Evolutionary conservation across 2,888 invertebrate genomes (phyloP).

Genomic region (Phyllotreta cruciferae): DNA sequence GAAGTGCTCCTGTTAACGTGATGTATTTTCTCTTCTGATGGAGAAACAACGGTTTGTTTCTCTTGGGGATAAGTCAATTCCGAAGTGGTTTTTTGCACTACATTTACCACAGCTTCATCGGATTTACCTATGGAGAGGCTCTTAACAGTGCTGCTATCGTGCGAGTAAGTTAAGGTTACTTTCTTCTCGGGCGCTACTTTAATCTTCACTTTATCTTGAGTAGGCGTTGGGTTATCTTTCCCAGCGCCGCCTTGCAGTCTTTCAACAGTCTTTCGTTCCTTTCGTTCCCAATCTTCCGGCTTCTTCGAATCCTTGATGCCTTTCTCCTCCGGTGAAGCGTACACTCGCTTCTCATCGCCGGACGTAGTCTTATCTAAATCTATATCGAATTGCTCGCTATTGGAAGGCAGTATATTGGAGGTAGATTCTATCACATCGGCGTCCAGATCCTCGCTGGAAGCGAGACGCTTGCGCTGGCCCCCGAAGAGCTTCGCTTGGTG

Average conservation of each 20-base stretch:
- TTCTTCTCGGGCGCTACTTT: constrained; percentile 49
- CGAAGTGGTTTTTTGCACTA: constrained; percentile 32
- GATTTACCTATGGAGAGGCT: constrained; percentile 29
- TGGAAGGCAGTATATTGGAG: constrained; percentile 58
- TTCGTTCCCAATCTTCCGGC: constrained; percentile 60
- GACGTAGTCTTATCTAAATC: constrained; percentile 53
- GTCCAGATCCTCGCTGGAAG: constrained; percentile 60
- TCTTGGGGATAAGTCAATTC: background rate
- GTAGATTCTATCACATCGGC: constrained; percentile 56
- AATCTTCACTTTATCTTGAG: constrained; percentile 48
- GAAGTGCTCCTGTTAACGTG: constrained; percentile 58
- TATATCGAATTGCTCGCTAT: constrained; percentile 58
- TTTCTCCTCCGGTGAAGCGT: constrained; percentile 59
- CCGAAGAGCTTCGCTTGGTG: constrained; percentile 55
- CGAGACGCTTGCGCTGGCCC: constrained; percentile 57
- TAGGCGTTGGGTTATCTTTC: constrained; percentile 50
- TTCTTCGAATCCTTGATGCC: constrained; percentile 59
- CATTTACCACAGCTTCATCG: constrained; percentile 36
- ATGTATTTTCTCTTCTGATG: constrained; percentile 21
- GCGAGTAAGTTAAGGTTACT: constrained; percentile 44
- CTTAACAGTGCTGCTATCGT: constrained; percentile 34
- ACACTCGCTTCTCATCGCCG: constrained; percentile 51
- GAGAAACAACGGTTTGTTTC: background rate
- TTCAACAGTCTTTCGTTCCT: constrained; percentile 57
- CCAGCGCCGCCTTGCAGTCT: constrained; percentile 59